Conservation (phyloP, 2,888 invertebrate species). For the Philopedon plagiatum region DNA sequence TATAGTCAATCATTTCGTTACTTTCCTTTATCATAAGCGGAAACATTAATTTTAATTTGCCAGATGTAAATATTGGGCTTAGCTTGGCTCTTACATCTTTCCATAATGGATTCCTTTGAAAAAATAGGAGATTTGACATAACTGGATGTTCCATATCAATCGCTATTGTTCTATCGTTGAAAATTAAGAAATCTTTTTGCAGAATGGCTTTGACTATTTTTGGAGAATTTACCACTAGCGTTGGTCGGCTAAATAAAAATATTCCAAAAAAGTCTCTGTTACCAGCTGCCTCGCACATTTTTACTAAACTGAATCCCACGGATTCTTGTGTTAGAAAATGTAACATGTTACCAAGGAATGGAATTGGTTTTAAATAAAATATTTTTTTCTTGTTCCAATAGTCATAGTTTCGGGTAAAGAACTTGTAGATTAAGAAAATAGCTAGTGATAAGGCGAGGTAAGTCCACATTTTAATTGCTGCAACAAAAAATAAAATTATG, state of each 20-base stretch:
- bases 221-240: conserved; percentile 11
- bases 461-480: too few relatives aligned
- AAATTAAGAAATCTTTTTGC: not conserved
- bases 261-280: conserved; percentile 23
- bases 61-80: conserved; percentile 72
- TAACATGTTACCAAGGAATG: conserved; percentile 18
- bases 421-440: conserved; percentile 14
- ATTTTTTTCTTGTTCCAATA: conserved; percentile 24
- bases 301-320: not conserved
- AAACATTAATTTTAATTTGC: conserved; percentile 72
- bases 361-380: conserved; percentile 5
- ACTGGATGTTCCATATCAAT: not conserved
- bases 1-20: conserved; percentile 57
- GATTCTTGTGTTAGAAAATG: not conserved
- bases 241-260: conserved; percentile 13
- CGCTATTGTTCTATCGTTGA: not conserved
- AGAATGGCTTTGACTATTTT: not conserved
- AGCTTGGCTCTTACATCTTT: conserved; percentile 70
- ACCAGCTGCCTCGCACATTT: not conserved
- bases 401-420: not conserved
- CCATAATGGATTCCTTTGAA: conserved; percentile 71
- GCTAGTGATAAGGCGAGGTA: not conserved
- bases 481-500: too few relatives aligned
- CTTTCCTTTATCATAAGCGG: conserved; percentile 68
- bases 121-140: conserved; percentile 59